Percentiles rank a stretch among this genome's conserved stretches.
Evolutionary conservation across 35 echinoderm and acorn worm species (phyloP).

Genomic region (Amphiura filiformis): DNA sequence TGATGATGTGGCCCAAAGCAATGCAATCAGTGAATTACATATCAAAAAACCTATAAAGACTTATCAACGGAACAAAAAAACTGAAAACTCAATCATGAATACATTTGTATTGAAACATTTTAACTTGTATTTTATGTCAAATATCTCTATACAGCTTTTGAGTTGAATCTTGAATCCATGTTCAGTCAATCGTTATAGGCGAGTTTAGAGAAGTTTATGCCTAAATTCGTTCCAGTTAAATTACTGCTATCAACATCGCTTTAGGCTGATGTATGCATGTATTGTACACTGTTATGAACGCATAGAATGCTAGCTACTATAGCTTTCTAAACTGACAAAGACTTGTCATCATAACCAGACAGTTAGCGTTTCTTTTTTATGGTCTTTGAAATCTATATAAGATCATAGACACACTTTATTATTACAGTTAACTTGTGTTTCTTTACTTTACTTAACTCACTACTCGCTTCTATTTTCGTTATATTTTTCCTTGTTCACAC

Average conservation of each 20-base stretch:
- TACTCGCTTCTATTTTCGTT: too few species aligned
- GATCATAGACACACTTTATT: too few species aligned
- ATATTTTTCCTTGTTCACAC: too few species aligned
- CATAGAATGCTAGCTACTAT: too few species aligned
- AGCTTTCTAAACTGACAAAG: too few species aligned
- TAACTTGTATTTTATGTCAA: neutral
- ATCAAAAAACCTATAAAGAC: neutral
- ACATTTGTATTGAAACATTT: neutral
- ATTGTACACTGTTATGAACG: too few species aligned
- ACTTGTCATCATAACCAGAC: too few species aligned
- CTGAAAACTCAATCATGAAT: neutral
- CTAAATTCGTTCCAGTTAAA: neutral
- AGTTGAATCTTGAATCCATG: neutral
- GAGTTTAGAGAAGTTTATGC: neutral
- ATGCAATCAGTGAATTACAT: neutral
- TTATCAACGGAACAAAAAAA: neutral
- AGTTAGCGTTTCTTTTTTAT: too few species aligned
- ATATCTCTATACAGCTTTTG: neutral
- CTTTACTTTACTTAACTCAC: too few species aligned
- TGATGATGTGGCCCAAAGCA: neutral
- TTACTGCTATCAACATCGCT: neutral
- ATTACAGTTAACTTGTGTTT: too few species aligned
- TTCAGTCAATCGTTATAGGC: neutral
- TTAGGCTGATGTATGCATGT: neutral
- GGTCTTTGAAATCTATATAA: too few species aligned